Evolutionary conservation across 1,140 invertebrate genomes (phyloP).

Genomic region (Drosophila takahashii): DNA sequence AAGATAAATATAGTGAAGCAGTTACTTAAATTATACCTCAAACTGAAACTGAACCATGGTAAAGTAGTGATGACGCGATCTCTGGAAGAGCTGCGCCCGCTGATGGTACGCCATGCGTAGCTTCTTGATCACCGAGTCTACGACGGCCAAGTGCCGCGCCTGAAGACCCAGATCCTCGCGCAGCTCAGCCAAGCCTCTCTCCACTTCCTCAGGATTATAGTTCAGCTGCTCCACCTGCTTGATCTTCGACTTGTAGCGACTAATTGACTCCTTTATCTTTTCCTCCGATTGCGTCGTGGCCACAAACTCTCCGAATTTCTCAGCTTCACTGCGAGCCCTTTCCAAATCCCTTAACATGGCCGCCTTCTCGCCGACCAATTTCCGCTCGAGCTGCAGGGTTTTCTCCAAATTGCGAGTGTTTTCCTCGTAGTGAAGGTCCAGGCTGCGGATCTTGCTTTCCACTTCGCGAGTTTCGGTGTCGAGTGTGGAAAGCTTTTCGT

Average conservation of each 20-base stretch:
- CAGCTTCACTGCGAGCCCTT: constrained; percentile 26
- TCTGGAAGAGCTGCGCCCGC: constrained; percentile 51
- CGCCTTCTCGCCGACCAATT: constrained; percentile 22
- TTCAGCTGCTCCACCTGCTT: constrained; percentile 54
- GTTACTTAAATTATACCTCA: constrained; percentile 20
- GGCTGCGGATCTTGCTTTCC: constrained; percentile 35
- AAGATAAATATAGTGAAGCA: background rate
- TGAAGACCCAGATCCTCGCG: constrained; percentile 9
- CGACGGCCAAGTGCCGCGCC: background rate
- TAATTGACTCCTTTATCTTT: constrained; percentile 48
- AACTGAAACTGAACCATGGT: constrained; percentile 68
- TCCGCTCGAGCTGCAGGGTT: constrained; percentile 38
- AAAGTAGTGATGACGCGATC: constrained; percentile 59
- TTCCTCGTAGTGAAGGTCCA: constrained; percentile 55
- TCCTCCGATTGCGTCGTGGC: constrained; percentile 49
- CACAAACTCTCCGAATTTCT: constrained; percentile 59
- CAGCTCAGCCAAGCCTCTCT: constrained; percentile 27
- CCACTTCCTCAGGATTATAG: constrained; percentile 42
- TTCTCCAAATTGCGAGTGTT: constrained; percentile 47
- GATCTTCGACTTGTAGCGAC: constrained; percentile 62
- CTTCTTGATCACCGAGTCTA: constrained; percentile 44
- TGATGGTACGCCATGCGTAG: constrained; percentile 54
- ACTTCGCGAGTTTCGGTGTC: constrained; percentile 38
- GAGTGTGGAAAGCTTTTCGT: constrained; percentile 21
- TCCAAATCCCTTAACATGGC: constrained; percentile 35